Conservation (phyloP, 2,113 vertebrate species). For the Rhinichthys klamathensis region DNA sequence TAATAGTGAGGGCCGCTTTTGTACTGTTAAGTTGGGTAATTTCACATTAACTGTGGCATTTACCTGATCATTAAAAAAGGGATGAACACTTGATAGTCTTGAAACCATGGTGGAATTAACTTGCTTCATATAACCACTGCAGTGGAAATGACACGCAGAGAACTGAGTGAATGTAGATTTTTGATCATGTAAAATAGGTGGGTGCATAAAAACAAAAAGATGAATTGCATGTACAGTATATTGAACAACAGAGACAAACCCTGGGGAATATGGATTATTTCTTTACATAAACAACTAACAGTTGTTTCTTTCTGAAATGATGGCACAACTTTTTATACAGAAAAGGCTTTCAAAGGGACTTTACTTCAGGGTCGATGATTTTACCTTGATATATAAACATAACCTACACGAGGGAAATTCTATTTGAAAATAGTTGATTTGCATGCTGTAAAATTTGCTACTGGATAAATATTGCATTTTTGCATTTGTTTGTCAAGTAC, state of each 20-base stretch:
- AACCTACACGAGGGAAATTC: not conserved
- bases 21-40: constrained; percentile 36
- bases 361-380: not conserved
- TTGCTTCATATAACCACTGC: constrained; percentile 9
- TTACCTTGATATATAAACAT: not conserved
- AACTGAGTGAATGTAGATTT: constrained; percentile 19
- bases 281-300: not conserved
- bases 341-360: constrained; percentile 18
- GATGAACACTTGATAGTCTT: constrained; percentile 37
- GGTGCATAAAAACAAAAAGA: not conserved
- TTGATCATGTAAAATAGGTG: not conserved
- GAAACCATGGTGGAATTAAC: constrained; percentile 10
- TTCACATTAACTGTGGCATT: constrained; percentile 37
- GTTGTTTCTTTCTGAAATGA: constrained; percentile 11
- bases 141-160: not conserved
- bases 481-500: constrained; percentile 43
- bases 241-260: not conserved
- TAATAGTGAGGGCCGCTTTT: constrained; percentile 25
- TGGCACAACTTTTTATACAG: constrained; percentile 9
- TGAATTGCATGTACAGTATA: constrained; percentile 17
- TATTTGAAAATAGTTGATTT: constrained; percentile 47
- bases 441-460: constrained; percentile 61
- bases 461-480: constrained; percentile 56
- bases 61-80: constrained; percentile 23
- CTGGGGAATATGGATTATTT: not conserved